Base-by-base conservation (phyloP, 2,113 vertebrate species). In the Neodontobutis hainanensis region DNA sequence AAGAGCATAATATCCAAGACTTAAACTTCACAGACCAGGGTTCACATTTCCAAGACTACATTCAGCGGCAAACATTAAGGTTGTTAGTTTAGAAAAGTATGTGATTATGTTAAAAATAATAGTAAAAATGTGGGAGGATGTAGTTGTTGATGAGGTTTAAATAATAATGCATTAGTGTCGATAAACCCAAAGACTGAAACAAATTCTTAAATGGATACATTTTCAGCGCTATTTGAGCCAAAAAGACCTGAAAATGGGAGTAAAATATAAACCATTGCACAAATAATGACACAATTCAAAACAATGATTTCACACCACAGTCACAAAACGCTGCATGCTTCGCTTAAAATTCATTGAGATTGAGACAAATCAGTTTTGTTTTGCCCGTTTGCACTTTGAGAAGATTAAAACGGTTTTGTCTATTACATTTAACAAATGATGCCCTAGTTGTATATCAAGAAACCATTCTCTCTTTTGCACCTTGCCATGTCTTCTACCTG, bases 351-450 rank as follows among this genome's bases (percentile, higher is more conserved):
- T n/a, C 34, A 36, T 2, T 14, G 12, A 32, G 6, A 36, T 3
- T 14, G 12, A 32, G 2, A 34, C 14, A 12, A 55, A 55, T 4
- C 8, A 55, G 32, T 35, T 12, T 55, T 36, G 11, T 53, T 32
- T 53, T 36, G 34, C 11, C 34, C 12, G n/a, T 55, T 36, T 36
- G 52, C 52, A 35, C 34, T 34, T 2, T 55, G 11, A 55, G 5
- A 55, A 35, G 32, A 55, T 55, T 55, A 55, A 55, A 55, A 52
- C 6, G n/a, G 6, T 35, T 6, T 55, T 36, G 50, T 52, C 32
- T 52, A 52, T 52, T 52, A 35, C 27, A 35, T 14, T 35, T 52
- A 11, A 34, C 50, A 52, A 35, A 14, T 35, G 0, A 53, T 53
- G 32, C 51, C 32, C 11, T 53, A 0, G 4, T 2, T 1, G 44